Evolutionary conservation across 1,140 invertebrate species (phyloP).

Genomic region (Chlorops oryzae): DNA sequence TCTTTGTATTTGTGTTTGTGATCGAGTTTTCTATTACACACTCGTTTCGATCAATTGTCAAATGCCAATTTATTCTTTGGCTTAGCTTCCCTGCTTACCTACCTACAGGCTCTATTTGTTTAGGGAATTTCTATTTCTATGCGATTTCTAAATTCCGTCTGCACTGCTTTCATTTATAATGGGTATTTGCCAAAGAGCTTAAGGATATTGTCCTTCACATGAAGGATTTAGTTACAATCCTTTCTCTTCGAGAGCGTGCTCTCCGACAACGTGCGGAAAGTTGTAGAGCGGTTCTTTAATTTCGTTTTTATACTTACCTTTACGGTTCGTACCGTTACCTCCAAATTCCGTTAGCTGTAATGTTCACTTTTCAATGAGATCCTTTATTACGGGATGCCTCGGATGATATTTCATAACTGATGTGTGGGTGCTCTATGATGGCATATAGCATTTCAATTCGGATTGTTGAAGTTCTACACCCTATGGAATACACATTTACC

Average conservation of each 20-base stretch:
- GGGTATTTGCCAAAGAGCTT: slow-evolving; percentile 4
- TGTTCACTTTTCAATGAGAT: background rate
- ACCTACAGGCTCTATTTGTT: no score
- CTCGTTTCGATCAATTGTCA: slow-evolving; percentile 5
- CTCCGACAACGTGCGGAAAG: no score
- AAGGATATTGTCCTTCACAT: background rate
- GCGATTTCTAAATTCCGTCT: no score
- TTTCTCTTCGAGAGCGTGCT: no score
- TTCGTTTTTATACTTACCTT: background rate
- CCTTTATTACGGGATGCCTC: no score
- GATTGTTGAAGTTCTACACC: no score
- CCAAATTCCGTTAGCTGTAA: background rate
- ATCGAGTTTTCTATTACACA: slow-evolving; percentile 8
- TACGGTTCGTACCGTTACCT: background rate
- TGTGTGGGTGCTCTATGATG: no score
- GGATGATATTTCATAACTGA: no score
- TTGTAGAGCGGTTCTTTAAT: background rate
- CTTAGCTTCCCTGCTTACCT: slow-evolving; percentile 1
- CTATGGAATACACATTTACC: no score
- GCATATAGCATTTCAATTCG: no score
- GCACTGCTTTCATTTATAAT: background rate
- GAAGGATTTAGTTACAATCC: slow-evolving; percentile 13
- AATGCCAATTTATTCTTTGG: slow-evolving; percentile 9
- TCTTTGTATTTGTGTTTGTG: background rate
- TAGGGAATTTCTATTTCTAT: no score